phyloP scores from a whole-genome alignment of 1,140 invertebrate genomes.

The Hestina assimilis region DNA sequence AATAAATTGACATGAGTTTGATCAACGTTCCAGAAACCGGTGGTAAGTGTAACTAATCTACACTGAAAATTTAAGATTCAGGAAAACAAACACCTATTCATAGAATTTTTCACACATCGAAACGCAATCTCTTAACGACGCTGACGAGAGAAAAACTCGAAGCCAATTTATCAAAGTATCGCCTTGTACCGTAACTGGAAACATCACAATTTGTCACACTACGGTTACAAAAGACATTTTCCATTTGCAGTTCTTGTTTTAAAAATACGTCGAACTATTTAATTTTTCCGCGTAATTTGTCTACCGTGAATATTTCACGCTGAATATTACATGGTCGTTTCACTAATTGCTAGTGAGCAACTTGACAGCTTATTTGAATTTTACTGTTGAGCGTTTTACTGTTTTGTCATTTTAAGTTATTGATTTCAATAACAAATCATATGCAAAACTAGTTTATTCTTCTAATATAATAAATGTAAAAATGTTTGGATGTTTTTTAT shows the following conservation, averaged over 20 bases:
- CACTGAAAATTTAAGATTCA: too few relatives aligned
- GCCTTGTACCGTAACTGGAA: constrained; percentile 19
- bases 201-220: constrained; percentile 23
- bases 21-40: too few relatives aligned
- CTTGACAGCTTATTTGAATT: neutral
- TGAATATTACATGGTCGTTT: constrained; percentile 21
- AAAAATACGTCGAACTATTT: constrained; percentile 5
- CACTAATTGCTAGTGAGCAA: constrained; percentile 8
- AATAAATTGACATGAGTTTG: too few relatives aligned
- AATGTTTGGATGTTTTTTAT: too few relatives aligned
- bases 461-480: neutral
- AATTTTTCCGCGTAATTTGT: constrained; percentile 12
- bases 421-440: too few relatives aligned
- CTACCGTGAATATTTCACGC: constrained; percentile 11
- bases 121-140: neutral
- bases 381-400: neutral
- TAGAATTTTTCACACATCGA: neutral
- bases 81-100: neutral
- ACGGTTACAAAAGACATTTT: constrained; percentile 21
- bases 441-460: neutral
- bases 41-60: too few relatives aligned
- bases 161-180: constrained; percentile 28
- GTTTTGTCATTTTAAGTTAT: neutral
- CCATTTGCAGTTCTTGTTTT: constrained; percentile 3
- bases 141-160: neutral